These are phyloP conservation scores for Calliphora vicina DNA, from an alignment of 1,140 invertebrate species.

Conservation along the genomic window DNA sequence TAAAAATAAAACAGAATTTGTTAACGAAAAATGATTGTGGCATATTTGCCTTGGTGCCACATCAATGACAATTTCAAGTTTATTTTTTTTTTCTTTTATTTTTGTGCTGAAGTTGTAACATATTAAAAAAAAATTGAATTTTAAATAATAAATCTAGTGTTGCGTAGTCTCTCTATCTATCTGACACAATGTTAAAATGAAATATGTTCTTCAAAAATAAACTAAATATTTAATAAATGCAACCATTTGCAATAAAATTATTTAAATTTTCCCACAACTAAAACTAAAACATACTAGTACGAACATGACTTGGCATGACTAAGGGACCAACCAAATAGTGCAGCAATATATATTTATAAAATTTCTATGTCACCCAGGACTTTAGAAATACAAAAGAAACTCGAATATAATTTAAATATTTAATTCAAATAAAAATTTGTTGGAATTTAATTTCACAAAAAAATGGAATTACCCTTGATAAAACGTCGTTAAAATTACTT, in stretches of 20 bases:
- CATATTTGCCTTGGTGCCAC: too few relatives aligned
- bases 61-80: too few relatives aligned
- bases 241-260: background rate
- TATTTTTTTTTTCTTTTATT: too few relatives aligned
- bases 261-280: background rate
- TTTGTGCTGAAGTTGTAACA: too few relatives aligned
- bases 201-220: too few relatives aligned
- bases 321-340: background rate
- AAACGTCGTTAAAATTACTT: background rate
- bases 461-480: background rate
- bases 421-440: background rate
- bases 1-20: too few relatives aligned
- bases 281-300: too few relatives aligned
- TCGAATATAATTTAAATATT: background rate
- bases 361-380: background rate
- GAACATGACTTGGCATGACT: background rate
- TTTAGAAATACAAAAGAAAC: background rate
- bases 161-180: too few relatives aligned
- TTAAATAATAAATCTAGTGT: too few relatives aligned
- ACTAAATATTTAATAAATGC: background rate
- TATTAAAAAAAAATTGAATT: too few relatives aligned
- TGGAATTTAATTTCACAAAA: background rate
- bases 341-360: background rate
- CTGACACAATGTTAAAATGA: too few relatives aligned
- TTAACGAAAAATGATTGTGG: too few relatives aligned